A percentile compares a stretch with the other conserved stretches of the same genome.
Evolutionary conservation across 2,888 invertebrate species (phyloP).

Genomic region (Drosophila mettleri): DNA sequence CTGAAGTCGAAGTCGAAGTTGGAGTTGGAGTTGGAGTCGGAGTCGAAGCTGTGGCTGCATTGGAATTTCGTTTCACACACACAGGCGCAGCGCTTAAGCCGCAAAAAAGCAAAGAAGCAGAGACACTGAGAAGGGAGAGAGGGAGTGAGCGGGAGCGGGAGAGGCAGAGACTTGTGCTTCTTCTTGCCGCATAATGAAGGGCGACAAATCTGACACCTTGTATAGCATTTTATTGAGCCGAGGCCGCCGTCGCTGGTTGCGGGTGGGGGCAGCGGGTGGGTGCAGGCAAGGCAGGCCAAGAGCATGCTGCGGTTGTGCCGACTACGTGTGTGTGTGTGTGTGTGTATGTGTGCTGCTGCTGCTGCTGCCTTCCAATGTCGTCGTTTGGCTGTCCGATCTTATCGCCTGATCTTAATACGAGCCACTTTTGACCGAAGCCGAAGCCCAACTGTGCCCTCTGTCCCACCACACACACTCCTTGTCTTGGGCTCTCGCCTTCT

Average conservation of each 20-base stretch:
- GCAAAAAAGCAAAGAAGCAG: constrained; percentile 52
- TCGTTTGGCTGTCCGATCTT: constrained; percentile 80
- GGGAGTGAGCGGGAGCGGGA: no score
- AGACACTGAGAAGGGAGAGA: constrained; percentile 11
- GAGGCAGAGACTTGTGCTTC: constrained; percentile 17
- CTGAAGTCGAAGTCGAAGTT: constrained; percentile 9
- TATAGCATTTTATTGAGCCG: constrained; percentile 83
- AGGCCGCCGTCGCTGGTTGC: constrained; percentile 33
- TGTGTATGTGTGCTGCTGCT: constrained; percentile 21
- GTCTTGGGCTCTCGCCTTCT: neutral
- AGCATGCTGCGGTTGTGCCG: constrained; percentile 38
- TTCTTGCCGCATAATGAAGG: constrained; percentile 83
- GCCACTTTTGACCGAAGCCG: constrained; percentile 69
- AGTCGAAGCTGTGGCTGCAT: constrained; percentile 50
- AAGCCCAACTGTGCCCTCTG: constrained; percentile 17
- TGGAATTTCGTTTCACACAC: constrained; percentile 72
- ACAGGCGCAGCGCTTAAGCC: constrained; percentile 55
- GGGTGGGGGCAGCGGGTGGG: neutral
- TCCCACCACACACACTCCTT: neutral
- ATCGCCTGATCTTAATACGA: constrained; percentile 84
- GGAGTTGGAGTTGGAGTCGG: constrained; percentile 37
- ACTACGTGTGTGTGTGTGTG: constrained; percentile 9
- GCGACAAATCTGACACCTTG: constrained; percentile 85
- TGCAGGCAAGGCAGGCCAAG: constrained; percentile 40
- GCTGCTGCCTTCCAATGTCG: constrained; percentile 43